Conservation (phyloP, 2,888 invertebrate genomes). For the Tuta absoluta region DNA sequence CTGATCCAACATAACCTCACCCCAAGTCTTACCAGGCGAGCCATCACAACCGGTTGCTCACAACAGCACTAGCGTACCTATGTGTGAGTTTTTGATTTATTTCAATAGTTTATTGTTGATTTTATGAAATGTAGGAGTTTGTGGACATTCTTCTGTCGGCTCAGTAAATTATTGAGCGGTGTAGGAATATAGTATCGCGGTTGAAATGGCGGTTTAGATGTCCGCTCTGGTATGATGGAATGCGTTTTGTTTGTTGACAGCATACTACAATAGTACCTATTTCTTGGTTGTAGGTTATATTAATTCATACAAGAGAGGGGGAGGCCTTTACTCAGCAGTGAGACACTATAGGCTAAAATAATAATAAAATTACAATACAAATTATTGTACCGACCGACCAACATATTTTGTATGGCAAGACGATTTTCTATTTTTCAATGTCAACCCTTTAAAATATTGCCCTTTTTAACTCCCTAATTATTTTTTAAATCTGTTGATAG, state of each 20-base stretch:
- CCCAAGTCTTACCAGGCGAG: conserved; percentile 48
- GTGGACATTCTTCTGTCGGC: conserved; percentile 20
- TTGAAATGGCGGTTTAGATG: conserved; percentile 3
- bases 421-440: too few relatives aligned
- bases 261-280: background rate
- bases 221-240: background rate
- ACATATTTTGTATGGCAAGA: too few relatives aligned
- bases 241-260: conserved; percentile 3
- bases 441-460: too few relatives aligned
- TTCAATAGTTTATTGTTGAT: conserved; percentile 46
- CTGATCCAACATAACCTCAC: conserved; percentile 30
- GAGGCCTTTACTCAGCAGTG: too few relatives aligned
- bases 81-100: conserved; percentile 39
- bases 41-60: conserved; percentile 50
- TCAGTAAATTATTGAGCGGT: conserved; percentile 18
- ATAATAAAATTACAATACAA: too few relatives aligned
- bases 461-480: too few relatives aligned
- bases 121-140: conserved; percentile 38
- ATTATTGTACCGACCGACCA: too few relatives aligned
- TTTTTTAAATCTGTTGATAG: too few relatives aligned
- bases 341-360: too few relatives aligned
- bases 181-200: conserved; percentile 6
- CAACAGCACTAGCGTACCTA: conserved; percentile 34
- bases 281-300: background rate
- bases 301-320: too few relatives aligned